These are phyloP conservation scores for Agapornis roseicollis DNA, from an alignment of 2,113 vertebrate species.

Conservation along the genomic window DNA sequence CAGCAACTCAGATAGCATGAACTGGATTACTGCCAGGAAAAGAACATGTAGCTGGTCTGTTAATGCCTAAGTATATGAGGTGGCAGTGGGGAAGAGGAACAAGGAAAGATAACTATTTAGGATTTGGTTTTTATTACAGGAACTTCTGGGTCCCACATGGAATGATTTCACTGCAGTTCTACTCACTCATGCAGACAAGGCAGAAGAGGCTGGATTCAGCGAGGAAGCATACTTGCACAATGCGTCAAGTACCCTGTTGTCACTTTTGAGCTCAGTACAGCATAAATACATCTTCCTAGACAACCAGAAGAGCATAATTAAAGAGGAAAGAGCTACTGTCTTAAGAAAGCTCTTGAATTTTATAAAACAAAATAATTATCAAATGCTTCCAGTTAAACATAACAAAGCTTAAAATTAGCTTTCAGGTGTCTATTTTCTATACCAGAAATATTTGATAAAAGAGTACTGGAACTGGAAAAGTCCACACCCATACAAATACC, in stretches of 20 bases:
- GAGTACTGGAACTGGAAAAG: background rate
- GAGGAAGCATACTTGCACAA: constrained; percentile 66
- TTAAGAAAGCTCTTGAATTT: constrained; percentile 77
- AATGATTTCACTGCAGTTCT: constrained; percentile 76
- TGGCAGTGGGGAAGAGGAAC: background rate
- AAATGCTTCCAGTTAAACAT: constrained; percentile 58
- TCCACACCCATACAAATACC: background rate
- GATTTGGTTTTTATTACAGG: constrained; percentile 67
- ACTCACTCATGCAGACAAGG: constrained; percentile 80
- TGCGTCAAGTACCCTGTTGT: constrained; percentile 66
- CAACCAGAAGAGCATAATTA: constrained; percentile 58
- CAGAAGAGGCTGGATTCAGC: constrained; percentile 69
- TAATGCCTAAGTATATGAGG: background rate
- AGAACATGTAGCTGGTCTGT: background rate
- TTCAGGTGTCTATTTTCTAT: background rate
- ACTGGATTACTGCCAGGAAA: background rate
- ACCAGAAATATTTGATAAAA: background rate
- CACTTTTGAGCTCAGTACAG: constrained; percentile 64
- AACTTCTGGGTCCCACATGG: constrained; percentile 82
- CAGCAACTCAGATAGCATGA: background rate
- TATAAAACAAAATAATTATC: constrained; percentile 76
- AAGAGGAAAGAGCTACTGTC: constrained; percentile 65
- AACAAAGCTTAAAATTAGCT: constrained; percentile 42
- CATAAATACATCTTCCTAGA: constrained; percentile 77
- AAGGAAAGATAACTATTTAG: constrained; percentile 25